Base-by-base conservation (phyloP, 2,888 invertebrate genomes). In the Drosophila sordidapex region DNA sequence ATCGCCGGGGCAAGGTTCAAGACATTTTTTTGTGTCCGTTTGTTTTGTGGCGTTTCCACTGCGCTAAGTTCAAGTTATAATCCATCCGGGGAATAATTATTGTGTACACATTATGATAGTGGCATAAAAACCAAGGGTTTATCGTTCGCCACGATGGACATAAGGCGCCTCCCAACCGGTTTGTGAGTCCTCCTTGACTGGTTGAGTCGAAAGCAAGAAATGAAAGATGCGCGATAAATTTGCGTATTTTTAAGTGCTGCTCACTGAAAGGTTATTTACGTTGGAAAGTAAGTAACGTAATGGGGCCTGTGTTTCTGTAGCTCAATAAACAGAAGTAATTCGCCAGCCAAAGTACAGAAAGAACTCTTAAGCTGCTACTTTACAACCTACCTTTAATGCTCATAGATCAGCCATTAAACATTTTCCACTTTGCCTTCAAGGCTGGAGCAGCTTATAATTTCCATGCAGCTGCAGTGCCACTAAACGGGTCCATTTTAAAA, bases 101-200 rank as follows among this genome's bases (percentile, higher is more conserved):
- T 87, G 89, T 88, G 90, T 87, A 87, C 87, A 87, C 81, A 87
- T 90, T 87, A 90, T 88, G 88, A 90, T 75, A 89, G 85, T 72
- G 68, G 79, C 68, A 76, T 67, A 70, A 85, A 74, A 78, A 75
- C 76, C 76, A 76, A 78, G 82, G 79, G 80, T 89, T 86, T 82
- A 84, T 89, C 68, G 87, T 49, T 43, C 74, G 77, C 62, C 68
- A 63, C 67, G 75, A 87, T 77, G 86, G 80, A 76, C 77, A 70
- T 59, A 71, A 64, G 67, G 56, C 59, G 56, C 56, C 46, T 11
- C 25, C 54, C n/a, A 27, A 27, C 18, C 33, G 51, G 27, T n/a
- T 33, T 33, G 33, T 27, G 46, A 15, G 60, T 46, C 35, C 33
- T 29, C 6, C 13, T 8, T 13, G 62, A 11, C 21, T 40, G 25